Percentiles rank a stretch among this genome's conserved stretches.
phyloP scores from a whole-genome alignment of 2,888 invertebrate species.

The Catocala sponsa region DNA sequence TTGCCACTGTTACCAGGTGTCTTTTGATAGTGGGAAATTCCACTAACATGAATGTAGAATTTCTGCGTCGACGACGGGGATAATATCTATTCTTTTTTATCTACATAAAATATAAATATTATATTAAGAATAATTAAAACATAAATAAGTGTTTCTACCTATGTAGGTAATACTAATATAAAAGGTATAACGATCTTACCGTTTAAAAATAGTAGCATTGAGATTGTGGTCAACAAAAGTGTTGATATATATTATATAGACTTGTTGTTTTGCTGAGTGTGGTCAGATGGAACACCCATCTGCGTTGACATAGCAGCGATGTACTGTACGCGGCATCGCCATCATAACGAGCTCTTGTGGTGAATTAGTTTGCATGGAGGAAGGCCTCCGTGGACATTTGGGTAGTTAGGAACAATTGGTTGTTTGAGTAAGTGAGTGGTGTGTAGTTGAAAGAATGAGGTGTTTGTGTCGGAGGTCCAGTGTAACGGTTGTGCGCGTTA shows the following conservation, averaged over 20 bases:
- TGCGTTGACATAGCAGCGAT: too few relatives aligned
- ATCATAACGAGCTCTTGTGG: constrained; percentile 1
- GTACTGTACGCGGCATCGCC: too few relatives aligned
- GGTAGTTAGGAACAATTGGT: constrained; percentile 62
- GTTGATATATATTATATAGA: too few relatives aligned
- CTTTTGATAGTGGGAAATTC: constrained; percentile 70
- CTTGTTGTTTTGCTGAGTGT: too few relatives aligned
- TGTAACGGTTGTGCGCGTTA: constrained; percentile 80
- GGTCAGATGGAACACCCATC: too few relatives aligned
- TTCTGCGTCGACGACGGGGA: constrained; percentile 36
- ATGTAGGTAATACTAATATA: too few relatives aligned
- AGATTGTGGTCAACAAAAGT: too few relatives aligned
- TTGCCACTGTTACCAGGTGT: constrained; percentile 66
- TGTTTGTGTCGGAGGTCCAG: constrained; percentile 71
- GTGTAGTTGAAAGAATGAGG: constrained; percentile 67
- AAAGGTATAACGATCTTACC: too few relatives aligned
- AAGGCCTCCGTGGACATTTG: constrained; percentile 53
- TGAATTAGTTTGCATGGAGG: constrained; percentile 59
- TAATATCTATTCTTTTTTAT: constrained; percentile 36
- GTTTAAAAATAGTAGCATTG: too few relatives aligned
- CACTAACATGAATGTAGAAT: constrained; percentile 52
- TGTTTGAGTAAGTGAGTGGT: constrained; percentile 66
- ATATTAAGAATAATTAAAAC: too few relatives aligned
- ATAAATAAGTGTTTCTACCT: too few relatives aligned
- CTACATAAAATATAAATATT: constrained; percentile 26